phyloP scores from a whole-genome alignment of 92 coral and sea anemone species.

The Palythoa grandiflora region DNA sequence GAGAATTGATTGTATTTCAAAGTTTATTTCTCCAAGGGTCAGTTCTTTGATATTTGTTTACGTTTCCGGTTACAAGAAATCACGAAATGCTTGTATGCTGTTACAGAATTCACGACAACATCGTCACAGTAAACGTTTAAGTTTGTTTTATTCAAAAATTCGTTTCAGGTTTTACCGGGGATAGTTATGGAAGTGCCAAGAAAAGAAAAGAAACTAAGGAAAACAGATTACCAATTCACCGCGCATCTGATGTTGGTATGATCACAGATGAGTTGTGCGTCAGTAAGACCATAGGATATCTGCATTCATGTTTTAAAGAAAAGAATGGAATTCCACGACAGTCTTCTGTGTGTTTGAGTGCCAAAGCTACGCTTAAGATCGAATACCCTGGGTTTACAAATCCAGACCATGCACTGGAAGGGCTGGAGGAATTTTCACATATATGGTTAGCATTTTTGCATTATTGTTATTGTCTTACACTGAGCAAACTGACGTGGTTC shows the following conservation, averaged over 20 bases:
- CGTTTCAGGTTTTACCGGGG: constrained; percentile 12
- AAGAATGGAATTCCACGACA: constrained; percentile 80
- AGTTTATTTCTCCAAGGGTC: constrained; percentile 29
- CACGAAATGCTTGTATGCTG: neutral
- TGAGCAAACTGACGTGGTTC: too few species aligned
- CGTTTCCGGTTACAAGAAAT: constrained; percentile 44
- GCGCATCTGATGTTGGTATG: neutral
- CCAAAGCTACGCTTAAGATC: constrained; percentile 63
- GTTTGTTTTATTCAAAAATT: neutral
- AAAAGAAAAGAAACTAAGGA: constrained; percentile 21
- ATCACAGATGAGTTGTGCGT: constrained; percentile 9
- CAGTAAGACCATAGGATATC: constrained; percentile 59
- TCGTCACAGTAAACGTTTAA: neutral
- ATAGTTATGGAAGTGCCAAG: constrained; percentile 13
- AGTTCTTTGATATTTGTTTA: neutral
- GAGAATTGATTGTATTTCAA: neutral
- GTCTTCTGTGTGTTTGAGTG: constrained; percentile 64
- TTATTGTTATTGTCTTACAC: too few species aligned
- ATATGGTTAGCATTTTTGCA: constrained; percentile 58
- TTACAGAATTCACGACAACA: neutral
- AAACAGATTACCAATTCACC: neutral
- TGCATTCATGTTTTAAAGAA: constrained; percentile 72
- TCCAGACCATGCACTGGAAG: constrained; percentile 67
- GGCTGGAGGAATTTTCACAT: constrained; percentile 73
- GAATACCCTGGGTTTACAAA: constrained; percentile 65